These are phyloP conservation scores for Sycophaga agraensis DNA, from an alignment of 1,140 invertebrate genomes.

Conservation along the genomic window DNA sequence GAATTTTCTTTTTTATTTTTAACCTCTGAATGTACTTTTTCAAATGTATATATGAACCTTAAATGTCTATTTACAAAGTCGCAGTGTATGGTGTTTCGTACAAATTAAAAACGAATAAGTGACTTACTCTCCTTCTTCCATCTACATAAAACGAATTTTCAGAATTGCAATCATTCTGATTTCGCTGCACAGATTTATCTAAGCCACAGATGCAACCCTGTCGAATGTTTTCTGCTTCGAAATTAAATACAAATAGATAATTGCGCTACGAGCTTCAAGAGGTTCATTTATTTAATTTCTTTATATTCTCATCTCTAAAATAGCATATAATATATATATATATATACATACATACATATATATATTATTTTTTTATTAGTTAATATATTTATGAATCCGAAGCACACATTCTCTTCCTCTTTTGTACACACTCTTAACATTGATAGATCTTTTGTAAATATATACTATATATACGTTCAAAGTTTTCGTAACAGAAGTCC, in stretches of 20 bases:
- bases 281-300: slow-evolving; percentile 22
- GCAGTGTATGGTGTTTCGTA: slow-evolving; percentile 11
- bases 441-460: slow-evolving; percentile 28
- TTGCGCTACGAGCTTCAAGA: slow-evolving; percentile 10
- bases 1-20: slow-evolving; percentile 27
- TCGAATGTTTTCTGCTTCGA: too few relatives aligned
- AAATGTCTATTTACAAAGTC: slow-evolving; percentile 25
- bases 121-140: background rate
- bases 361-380: slow-evolving; percentile 7
- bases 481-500: slow-evolving; percentile 12
- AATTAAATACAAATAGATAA: slow-evolving; percentile 13
- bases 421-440: slow-evolving; percentile 23
- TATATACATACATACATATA: too few relatives aligned
- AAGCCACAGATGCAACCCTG: too few relatives aligned
- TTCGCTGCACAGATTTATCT: too few relatives aligned
- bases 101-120: slow-evolving; percentile 13
- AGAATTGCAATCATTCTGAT: too few relatives aligned
- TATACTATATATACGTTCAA: slow-evolving; percentile 21
- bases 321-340: slow-evolving; percentile 11
- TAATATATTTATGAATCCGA: slow-evolving; percentile 8
- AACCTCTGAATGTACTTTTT: slow-evolving; percentile 16
- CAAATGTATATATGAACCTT: slow-evolving; percentile 12
- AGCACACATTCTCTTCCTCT: background rate
- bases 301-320: slow-evolving; percentile 18
- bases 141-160: background rate